Conservation (phyloP, 23 tunicate genomes). For the Ciona savignyi region DNA sequence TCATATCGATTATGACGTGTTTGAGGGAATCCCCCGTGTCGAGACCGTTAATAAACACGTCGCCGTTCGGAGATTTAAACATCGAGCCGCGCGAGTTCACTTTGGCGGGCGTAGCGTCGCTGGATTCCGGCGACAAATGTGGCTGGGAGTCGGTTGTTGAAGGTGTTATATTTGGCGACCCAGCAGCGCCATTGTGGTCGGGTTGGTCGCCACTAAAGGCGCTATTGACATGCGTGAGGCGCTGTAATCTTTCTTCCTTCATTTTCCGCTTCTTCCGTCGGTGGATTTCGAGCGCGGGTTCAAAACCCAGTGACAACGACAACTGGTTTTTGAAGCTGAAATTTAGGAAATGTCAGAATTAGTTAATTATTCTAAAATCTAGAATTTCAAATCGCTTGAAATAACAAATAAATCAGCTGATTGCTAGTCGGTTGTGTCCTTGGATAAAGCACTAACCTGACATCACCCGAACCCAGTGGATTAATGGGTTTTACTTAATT, state of each 20-base stretch:
- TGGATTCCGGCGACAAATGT: too few relatives aligned
- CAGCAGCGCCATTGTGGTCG: too few relatives aligned
- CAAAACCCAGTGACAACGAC: constrained; percentile 28
- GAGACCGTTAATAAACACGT: not conserved
- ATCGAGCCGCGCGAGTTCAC: not conserved
- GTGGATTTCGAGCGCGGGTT: constrained; percentile 21
- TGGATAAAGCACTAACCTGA: too few relatives aligned
- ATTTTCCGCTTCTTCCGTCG: constrained; percentile 19
- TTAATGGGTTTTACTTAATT: too few relatives aligned
- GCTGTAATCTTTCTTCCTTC: constrained; percentile 1
- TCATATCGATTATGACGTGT: constrained; percentile 57
- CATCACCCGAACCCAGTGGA: too few relatives aligned
- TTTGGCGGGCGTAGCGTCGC: too few relatives aligned
- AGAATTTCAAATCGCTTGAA: too few relatives aligned
- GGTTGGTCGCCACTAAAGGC: not conserved
- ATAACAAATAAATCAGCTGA: too few relatives aligned
- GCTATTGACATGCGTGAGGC: not conserved
- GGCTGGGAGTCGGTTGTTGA: not conserved
- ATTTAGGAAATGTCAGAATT: not conserved
- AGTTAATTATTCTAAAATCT: too few relatives aligned
- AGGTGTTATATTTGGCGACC: not conserved
- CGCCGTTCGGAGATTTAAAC: too few relatives aligned
- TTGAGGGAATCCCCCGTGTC: not conserved
- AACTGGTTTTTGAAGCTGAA: constrained; percentile 27
- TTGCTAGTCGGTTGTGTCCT: too few relatives aligned